Evolutionary conservation across 2,888 invertebrate species (phyloP), one percentile per base, ranked within the genome.

Genomic region (Prenolepis imparis): DNA sequence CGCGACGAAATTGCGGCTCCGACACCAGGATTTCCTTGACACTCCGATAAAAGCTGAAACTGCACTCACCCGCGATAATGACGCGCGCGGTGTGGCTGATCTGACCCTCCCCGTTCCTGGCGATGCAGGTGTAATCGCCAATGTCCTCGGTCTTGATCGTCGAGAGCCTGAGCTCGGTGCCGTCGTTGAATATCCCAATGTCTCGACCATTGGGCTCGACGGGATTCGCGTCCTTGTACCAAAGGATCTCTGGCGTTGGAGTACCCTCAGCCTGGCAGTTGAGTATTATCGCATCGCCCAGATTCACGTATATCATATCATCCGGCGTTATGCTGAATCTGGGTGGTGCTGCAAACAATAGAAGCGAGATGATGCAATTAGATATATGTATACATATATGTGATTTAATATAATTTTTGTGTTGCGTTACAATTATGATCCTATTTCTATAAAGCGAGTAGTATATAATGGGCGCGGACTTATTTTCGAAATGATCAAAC

Each of bases 211-310:
- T 97, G 80, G 98, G 97, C 95, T 98, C 98, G 93, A 98, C 98
- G 84, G 98, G 98, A 95, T 97, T 98, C 90, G 98, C 98, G 95
- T 98, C 98, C 95, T 98, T 99, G 96, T 98, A 98, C 99, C 99
- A 99, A 89, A 98, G 96, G 93, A 99, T 98, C 95, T 98, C 98
- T 85, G 99, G 99, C 91, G 98, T 97, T 88, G 99, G 99, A 77
- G 98, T 98, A 92, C 99, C 99, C 95, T 98, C 98, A 87, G 99
- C 99, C 95, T 98, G 98, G 95, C 99, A 99, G 96, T 98, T 98
- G 95, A 99, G 97, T 95, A 98, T 98, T 95, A 99, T 98, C 92
- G 98, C 98, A 95, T 99, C 98, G 93, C 99, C 99, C 96, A 98
- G 96, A 96, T 98, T 98, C 95, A 98, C 98, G 96, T 98, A 98